Percentiles rank a stretch among this genome's conserved stretches.
Evolutionary conservation across 2,113 vertebrate species (phyloP).

Genomic region (Trichomycterus rosablanca): DNA sequence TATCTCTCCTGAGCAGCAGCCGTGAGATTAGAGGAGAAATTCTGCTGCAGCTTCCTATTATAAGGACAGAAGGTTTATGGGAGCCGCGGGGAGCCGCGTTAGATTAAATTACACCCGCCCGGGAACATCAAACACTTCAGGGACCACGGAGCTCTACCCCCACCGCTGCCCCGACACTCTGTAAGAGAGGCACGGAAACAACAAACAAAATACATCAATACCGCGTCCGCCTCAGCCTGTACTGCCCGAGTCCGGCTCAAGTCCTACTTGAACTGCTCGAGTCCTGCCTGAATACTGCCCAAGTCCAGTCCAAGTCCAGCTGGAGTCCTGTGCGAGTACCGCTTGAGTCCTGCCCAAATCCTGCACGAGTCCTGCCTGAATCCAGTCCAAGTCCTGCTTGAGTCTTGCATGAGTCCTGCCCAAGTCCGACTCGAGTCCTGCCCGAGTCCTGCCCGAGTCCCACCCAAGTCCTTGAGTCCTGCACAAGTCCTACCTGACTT

Average conservation of each 20-base stretch:
- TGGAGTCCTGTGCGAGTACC: no score
- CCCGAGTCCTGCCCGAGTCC: no score
- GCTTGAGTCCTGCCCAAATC: no score
- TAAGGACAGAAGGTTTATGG: constrained; percentile 65
- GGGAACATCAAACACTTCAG: constrained; percentile 63
- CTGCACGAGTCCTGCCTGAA: no score
- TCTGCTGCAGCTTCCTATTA: constrained; percentile 61
- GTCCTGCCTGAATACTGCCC: no score
- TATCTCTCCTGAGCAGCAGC: constrained; percentile 62
- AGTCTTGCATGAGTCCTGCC: no score
- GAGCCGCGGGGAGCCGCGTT: constrained; percentile 61
- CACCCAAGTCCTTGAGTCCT: no score
- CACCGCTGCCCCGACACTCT: constrained; percentile 36
- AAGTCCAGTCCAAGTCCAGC: no score
- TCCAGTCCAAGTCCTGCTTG: no score
- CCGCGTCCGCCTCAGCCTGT: constrained; percentile 12
- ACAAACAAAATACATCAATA: constrained; percentile 35
- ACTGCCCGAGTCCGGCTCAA: constrained; percentile 1
- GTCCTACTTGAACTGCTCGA: no score
- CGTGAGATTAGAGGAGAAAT: constrained; percentile 61
- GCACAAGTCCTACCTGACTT: no score
- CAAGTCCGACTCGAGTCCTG: no score
- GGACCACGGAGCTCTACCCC: constrained; percentile 24
- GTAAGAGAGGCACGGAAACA: constrained; percentile 23
- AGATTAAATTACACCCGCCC: constrained; percentile 69